Evolutionary conservation across 1,140 invertebrate genomes (phyloP), one percentile per base, ranked within the genome.

Genomic region (Oncopeltus fasciatus): DNA sequence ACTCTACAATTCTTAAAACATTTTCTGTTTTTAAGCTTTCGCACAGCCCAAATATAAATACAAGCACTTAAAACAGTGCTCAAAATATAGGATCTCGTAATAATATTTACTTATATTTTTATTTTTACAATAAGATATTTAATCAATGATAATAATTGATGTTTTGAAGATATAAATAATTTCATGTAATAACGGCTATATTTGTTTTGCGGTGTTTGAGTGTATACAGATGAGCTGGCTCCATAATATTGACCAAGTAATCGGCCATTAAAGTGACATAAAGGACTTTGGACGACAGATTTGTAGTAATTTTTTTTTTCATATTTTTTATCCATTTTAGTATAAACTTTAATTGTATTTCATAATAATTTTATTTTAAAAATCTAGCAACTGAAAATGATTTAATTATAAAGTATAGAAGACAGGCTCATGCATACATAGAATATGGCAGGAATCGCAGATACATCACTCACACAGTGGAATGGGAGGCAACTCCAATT

Each of bases 51-150:
- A 66, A 67, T 68, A 70, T 68, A 65, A 65, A 66, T 68, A 67
- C 62, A 70, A 70, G 69, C 69, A 70, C 69, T 70, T 70, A 70
- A 70, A 70, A 70, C 69, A 70, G 69, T 70, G 69, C 69, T 67
- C 61, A 68, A 69, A 68, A 69, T 65, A 66, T 68, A 70, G 65
- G 64, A 63, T 64, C 61, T 66, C 62, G 51, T 65, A 64, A 63
- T 66, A 64, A 61, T 66, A 63, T 64, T 64, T 57, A 57, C 29
- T 64, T 46, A 47, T 31, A 43, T 20, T 59, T 61, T 66, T 60
- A 63, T 65, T 66, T 38, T 62, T 64, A 59, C 61, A 61, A 62
- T 62, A 65, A 60, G 59, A 56, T 57, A 66, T 66, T 62, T 53
- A 56, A 58, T 63, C 61, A 63, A 63, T 58, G 65, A 68, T 63